Evolutionary conservation across 2,797 vertebrate species (phyloP), one percentile per base, ranked within the genome.

Genomic region (Cichlasoma orientale): DNA sequence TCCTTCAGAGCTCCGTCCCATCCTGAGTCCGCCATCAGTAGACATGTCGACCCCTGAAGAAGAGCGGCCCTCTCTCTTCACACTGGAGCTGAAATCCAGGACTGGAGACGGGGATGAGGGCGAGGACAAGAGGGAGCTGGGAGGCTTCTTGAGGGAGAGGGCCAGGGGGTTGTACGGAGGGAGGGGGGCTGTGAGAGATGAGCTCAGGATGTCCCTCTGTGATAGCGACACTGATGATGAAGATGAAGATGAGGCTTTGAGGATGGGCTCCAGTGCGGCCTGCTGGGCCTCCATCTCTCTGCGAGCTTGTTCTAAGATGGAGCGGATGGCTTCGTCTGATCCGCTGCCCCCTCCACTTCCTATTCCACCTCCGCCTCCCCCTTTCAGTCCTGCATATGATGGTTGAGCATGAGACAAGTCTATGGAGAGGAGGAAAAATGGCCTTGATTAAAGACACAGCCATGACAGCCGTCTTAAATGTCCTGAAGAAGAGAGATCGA

Each of bases 211-310:
- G 83, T 93, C 93, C 77, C 93, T 91, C 7, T 92, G 93, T 83
- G 97, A 96, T 66, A 93, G 77, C 8, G 91, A 97, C 73, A 94
- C 88, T 74, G 95, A 86, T 66, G 97, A 94, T 57, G 97, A 96
- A 16, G 96, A 97, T 84, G 97, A 94, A 78, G 96, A 95, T 12
- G 96, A 89, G 74, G 96, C 95, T 92, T 98, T 98, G 93, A 97
- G 97, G 93, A 97, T 93, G 84, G 97, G 97, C 93, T 98, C 97
- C 77, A 97, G 94, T 77, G 95, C 96, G 8, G 96, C 96, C 94
- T 98, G 97, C 91, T 99, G 97, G 87, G 97, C 97, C 92, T 99
- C 97, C 97, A 99, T 99, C 92, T 99, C 98, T 18, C 97, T 94
- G 83, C 98, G 97, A 78, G 97, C 97, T 93, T 98, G 97, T 93